Percentiles rank a stretch among this genome's conserved stretches.
phyloP scores from a whole-genome alignment of 2,888 invertebrate species.

The Neocrepidodera transversa region DNA sequence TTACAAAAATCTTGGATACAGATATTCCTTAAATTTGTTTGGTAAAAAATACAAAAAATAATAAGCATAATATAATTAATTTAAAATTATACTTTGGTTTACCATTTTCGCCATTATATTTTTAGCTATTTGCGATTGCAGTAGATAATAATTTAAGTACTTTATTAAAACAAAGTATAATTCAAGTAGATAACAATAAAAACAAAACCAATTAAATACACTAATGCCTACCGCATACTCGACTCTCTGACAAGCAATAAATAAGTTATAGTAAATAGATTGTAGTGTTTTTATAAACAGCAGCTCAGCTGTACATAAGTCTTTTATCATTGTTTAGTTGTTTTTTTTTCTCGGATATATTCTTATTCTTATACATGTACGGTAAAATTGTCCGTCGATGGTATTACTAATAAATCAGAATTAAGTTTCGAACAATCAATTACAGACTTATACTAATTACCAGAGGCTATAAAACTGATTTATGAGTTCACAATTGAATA shows the following conservation, averaged over 20 bases:
- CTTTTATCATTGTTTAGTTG: not conserved
- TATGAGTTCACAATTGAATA: slow-evolving; percentile 54
- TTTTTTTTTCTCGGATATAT: not conserved
- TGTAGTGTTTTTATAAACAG: slow-evolving; percentile 26
- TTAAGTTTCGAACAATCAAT: slow-evolving; percentile 56
- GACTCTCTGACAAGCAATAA: not conserved
- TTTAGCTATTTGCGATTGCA: no score
- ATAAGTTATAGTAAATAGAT: slow-evolving; percentile 27
- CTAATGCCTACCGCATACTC: not conserved
- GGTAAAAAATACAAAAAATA: no score
- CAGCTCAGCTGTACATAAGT: slow-evolving; percentile 6
- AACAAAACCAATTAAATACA: not conserved
- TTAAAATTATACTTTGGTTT: no score
- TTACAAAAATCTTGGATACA: no score
- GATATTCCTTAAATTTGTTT: no score
- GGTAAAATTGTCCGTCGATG: not conserved
- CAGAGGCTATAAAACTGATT: slow-evolving; percentile 54
- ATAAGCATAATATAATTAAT: no score
- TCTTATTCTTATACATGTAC: not conserved
- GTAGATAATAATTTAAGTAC: no score
- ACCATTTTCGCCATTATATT: no score
- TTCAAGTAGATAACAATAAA: not conserved
- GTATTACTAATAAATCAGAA: slow-evolving; percentile 50
- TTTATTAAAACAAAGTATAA: no score
- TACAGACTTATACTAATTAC: slow-evolving; percentile 56